phyloP scores from a whole-genome alignment of 2,888 invertebrate genomes.

The Syrista parreyssii region DNA sequence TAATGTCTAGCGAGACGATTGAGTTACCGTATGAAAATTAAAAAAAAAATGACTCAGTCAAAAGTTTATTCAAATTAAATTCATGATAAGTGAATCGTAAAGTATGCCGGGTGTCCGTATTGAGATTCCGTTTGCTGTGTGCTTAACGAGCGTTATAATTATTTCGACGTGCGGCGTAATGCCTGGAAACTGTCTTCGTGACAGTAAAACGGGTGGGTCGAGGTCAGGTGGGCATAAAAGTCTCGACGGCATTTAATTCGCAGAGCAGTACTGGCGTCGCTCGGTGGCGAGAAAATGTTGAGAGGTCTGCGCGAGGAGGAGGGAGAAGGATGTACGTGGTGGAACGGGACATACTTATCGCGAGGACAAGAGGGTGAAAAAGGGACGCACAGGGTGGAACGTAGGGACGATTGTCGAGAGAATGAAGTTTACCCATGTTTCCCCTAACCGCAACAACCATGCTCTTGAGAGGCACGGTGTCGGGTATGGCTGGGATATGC shows the following conservation, averaged over 20 bases:
- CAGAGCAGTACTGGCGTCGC: background rate
- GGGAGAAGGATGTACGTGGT: background rate
- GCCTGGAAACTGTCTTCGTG: background rate
- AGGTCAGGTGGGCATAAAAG: background rate
- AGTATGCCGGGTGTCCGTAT: background rate
- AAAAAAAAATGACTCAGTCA: background rate
- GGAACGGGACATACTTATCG: background rate
- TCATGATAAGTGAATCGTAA: background rate
- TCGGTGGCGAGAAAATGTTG: background rate
- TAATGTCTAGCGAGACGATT: background rate
- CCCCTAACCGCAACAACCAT: conserved; percentile 26
- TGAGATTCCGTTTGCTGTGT: background rate
- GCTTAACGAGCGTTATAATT: background rate
- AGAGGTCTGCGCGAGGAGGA: background rate
- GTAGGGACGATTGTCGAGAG: conserved; percentile 8
- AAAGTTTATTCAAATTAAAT: background rate
- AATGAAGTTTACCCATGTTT: conserved; percentile 32
- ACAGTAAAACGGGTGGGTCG: background rate
- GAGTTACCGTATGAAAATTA: background rate
- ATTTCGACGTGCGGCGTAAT: background rate
- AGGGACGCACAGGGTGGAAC: background rate
- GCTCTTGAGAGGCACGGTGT: background rate
- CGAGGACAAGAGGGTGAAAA: background rate
- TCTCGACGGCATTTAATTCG: background rate
- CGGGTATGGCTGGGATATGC: background rate